These are phyloP conservation scores for Heteromyza rotundicornis DNA, from an alignment of 2,888 invertebrate species.

Conservation along the genomic window DNA sequence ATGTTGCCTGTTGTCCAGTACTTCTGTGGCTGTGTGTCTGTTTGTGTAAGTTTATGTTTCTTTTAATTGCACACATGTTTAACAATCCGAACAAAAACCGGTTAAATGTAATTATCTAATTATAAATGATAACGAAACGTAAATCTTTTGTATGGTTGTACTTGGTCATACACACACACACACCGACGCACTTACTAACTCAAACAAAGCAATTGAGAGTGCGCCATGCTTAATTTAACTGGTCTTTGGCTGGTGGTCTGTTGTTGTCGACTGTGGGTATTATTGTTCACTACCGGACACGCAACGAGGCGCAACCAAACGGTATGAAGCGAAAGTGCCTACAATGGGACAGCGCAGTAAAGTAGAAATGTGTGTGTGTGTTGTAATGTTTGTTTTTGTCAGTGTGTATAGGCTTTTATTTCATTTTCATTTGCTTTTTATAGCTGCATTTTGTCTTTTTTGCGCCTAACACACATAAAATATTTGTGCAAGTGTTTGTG, in stretches of 20 bases:
- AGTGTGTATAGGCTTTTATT: too few relatives aligned
- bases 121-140: slow-evolving; percentile 51
- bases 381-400: not conserved
- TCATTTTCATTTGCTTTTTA: not conserved
- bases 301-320: not conserved
- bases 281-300: slow-evolving; percentile 1
- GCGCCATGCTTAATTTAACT: not conserved
- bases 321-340: not conserved
- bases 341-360: not conserved
- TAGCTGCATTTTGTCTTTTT: not conserved
- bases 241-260: not conserved
- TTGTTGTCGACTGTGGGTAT: not conserved
- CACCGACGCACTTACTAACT: too few relatives aligned
- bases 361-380: not conserved
- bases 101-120: slow-evolving; percentile 53
- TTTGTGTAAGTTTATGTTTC: not conserved
- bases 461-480: not conserved
- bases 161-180: not conserved
- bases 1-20: too few relatives aligned
- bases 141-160: not conserved
- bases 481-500: not conserved
- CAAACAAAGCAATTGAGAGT: too few relatives aligned
- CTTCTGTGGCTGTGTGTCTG: too few relatives aligned
- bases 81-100: not conserved
- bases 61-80: not conserved